phyloP scores from a whole-genome alignment of 2,113 vertebrate genomes.

The Equus przewalskii region DNA sequence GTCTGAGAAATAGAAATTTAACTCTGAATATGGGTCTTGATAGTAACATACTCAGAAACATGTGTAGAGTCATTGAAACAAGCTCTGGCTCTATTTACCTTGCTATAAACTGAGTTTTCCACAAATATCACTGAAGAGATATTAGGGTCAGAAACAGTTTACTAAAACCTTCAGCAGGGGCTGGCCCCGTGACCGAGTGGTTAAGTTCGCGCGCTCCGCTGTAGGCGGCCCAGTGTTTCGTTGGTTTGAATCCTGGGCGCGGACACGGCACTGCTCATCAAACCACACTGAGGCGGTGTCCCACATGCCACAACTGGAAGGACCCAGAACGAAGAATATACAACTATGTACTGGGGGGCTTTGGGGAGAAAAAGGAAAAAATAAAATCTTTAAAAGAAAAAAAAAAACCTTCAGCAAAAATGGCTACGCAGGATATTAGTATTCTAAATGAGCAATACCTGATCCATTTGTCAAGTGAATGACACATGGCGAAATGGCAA shows the following conservation, averaged over 20 bases:
- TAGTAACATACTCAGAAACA: neutral
- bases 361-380: too few species aligned
- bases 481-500: neutral
- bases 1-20: slow-evolving; percentile 39
- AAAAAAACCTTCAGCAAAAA: slow-evolving; percentile 1
- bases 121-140: neutral
- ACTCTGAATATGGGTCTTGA: neutral
- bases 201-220: too few species aligned
- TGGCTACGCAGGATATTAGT: neutral
- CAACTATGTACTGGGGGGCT: too few species aligned
- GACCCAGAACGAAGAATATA: too few species aligned
- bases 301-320: too few species aligned
- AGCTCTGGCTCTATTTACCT: neutral
- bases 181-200: too few species aligned
- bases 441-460: neutral
- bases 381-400: too few species aligned
- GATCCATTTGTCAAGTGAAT: slow-evolving; percentile 14
- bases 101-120: neutral
- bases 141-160: slow-evolving; percentile 30
- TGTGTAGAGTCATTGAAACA: neutral
- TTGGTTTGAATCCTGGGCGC: too few species aligned
- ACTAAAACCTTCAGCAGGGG: slow-evolving; percentile 2
- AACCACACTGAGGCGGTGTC: too few species aligned
- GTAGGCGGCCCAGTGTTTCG: too few species aligned
- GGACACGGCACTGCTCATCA: too few species aligned